Evolutionary conservation across 2,888 invertebrate genomes (phyloP).

Genomic region (Neoscelio sp.): DNA sequence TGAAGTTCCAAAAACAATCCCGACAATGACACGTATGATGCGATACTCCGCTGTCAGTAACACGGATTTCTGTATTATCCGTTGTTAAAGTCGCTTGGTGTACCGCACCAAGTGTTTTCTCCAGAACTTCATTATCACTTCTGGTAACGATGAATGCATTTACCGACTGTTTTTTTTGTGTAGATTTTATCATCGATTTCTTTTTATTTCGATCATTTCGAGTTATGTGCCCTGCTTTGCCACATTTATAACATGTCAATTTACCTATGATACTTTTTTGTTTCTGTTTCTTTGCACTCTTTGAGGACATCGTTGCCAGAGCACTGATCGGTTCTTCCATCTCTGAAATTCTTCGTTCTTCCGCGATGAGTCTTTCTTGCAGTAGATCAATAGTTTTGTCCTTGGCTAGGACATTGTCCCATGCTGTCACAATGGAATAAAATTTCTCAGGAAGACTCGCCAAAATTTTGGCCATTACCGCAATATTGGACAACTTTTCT

Average conservation of each 20-base stretch:
- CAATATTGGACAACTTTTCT: slow-evolving; percentile 57
- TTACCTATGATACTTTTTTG: neutral
- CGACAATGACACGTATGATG: slow-evolving; percentile 38
- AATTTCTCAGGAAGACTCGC: slow-evolving; percentile 70
- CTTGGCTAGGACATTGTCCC: slow-evolving; percentile 60
- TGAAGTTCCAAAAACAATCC: slow-evolving; percentile 66
- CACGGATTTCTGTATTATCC: slow-evolving; percentile 45
- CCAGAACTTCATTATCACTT: too few species aligned
- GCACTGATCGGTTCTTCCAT: neutral
- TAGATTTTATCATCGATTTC: too few species aligned
- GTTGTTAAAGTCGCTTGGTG: too few species aligned
- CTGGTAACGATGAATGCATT: too few species aligned
- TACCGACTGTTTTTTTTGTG: too few species aligned
- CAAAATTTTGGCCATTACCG: slow-evolving; percentile 70
- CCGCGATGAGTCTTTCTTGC: slow-evolving; percentile 63
- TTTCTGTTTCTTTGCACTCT: neutral
- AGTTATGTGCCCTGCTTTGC: slow-evolving; percentile 13
- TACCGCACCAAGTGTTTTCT: too few species aligned
- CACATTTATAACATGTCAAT: slow-evolving; percentile 14
- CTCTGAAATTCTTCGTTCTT: slow-evolving; percentile 46
- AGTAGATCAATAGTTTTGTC: slow-evolving; percentile 65
- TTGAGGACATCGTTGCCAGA: neutral
- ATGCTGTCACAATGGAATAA: slow-evolving; percentile 69
- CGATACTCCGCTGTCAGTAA: slow-evolving; percentile 68
- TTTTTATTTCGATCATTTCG: slow-evolving; percentile 7